These are phyloP conservation scores for Drosophila anceps DNA, from an alignment of 2,888 invertebrate species.

Conservation along the genomic window DNA sequence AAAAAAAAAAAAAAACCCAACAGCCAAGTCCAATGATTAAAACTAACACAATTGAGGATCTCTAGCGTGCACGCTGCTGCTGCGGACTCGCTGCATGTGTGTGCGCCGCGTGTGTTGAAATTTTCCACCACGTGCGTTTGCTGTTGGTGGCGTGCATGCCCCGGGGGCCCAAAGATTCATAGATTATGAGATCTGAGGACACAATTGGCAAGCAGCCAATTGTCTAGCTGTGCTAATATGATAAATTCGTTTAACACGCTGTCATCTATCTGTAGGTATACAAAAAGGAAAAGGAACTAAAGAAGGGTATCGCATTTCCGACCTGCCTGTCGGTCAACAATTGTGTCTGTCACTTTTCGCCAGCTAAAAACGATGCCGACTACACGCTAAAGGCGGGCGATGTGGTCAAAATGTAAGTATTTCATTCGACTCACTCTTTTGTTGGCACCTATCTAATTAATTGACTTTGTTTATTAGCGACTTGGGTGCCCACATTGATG, in stretches of 20 bases:
- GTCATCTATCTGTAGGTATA: conserved; percentile 86
- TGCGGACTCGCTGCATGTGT: conserved; percentile 37
- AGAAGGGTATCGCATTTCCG: conserved; percentile 99
- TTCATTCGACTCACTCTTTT: too few species aligned
- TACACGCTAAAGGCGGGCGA: conserved; percentile 95
- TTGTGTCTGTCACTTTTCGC: conserved; percentile 99
- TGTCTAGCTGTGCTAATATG: not conserved
- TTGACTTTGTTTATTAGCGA: conserved; percentile 88
- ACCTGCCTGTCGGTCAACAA: conserved; percentile 99
- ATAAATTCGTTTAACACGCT: conserved; percentile 33
- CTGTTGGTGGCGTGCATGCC: conserved; percentile 24
- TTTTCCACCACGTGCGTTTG: conserved; percentile 61
- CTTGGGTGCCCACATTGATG: conserved; percentile 99
- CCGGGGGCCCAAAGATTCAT: conserved; percentile 69
- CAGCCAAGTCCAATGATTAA: conserved; percentile 83
- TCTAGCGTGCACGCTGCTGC: conserved; percentile 30
- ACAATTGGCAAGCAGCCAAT: conserved; percentile 41
- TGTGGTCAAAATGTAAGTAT: conserved; percentile 98
- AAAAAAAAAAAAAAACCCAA: too few species aligned
- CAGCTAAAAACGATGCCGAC: conserved; percentile 96
- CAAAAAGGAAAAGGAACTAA: conserved; percentile 99
- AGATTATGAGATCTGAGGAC: conserved; percentile 85
- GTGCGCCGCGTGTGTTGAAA: conserved; percentile 32
- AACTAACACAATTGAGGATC: conserved; percentile 77
- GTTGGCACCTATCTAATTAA: not conserved